Percentiles rank a stretch among this genome's conserved stretches.
Conservation (phyloP, 1,140 invertebrate genomes). For the Anastatus disparis region DNA sequence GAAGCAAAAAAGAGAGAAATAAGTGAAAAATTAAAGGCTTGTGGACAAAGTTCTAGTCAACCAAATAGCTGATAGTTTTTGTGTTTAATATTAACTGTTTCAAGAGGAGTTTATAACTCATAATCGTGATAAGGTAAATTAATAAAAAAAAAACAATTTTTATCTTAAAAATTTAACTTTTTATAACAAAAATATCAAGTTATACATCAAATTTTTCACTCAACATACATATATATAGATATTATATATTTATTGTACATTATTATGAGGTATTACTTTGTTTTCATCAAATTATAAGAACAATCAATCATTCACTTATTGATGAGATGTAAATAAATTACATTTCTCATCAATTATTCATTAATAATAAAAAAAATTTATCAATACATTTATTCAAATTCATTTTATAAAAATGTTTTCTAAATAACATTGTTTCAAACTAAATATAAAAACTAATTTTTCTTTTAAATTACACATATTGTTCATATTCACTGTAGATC, state of each 20-base stretch:
- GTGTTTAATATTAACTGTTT: not conserved
- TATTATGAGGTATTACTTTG: slow-evolving; percentile 26
- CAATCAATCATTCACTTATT: slow-evolving; percentile 16
- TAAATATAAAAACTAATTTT: slow-evolving; percentile 21
- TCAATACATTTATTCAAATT: slow-evolving; percentile 22
- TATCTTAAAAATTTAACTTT: slow-evolving; percentile 27
- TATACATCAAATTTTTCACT: slow-evolving; percentile 34
- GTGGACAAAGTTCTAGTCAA: slow-evolving; percentile 19
- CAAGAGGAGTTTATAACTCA: not conserved
- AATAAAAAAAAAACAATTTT: slow-evolving; percentile 1
- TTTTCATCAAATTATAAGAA: slow-evolving; percentile 8
- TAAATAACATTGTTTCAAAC: not conserved
- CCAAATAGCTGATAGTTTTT: slow-evolving; percentile 23
- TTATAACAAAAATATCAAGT: slow-evolving; percentile 43
- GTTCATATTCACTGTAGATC: slow-evolving; percentile 8
- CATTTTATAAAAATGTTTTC: not conserved
- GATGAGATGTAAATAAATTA: slow-evolving; percentile 16
- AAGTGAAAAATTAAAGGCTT: slow-evolving; percentile 43
- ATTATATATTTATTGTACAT: slow-evolving; percentile 24
- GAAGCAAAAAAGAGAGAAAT: slow-evolving; percentile 51
- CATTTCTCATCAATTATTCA: not conserved
- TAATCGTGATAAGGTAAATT: slow-evolving; percentile 35
- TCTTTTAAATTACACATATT: slow-evolving; percentile 6
- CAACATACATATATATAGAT: slow-evolving; percentile 7
- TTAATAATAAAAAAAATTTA: too few relatives aligned